Conservation (phyloP, 1,140 invertebrate species). For the Tachypleus tridentatus region DNA sequence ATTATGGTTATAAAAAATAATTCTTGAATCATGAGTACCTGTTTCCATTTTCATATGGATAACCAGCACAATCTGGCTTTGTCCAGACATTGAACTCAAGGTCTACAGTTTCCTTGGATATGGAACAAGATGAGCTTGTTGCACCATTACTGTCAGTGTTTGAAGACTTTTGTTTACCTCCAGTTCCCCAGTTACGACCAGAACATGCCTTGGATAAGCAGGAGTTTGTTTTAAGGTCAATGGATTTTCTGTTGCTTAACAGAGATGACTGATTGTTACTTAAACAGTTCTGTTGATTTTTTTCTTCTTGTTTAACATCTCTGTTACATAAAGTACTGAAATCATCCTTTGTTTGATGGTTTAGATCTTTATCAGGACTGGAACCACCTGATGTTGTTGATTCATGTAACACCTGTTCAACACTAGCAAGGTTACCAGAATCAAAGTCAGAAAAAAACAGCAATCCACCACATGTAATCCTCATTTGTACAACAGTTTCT, state of each 20-base stretch:
- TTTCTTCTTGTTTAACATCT: not conserved
- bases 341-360: not conserved
- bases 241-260: conserved; percentile 3
- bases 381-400: not conserved
- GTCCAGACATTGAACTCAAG: conserved; percentile 82
- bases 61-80: conserved; percentile 71
- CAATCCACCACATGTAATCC: conserved; percentile 39
- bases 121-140: conserved; percentile 7
- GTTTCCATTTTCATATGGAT: conserved; percentile 78
- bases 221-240: conserved; percentile 4
- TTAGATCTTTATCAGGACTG: not conserved
- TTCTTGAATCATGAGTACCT: conserved; percentile 19
- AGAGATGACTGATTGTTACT: conserved; percentile 31
- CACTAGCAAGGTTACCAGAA: conserved; percentile 68
- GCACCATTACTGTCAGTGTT: conserved; percentile 42
- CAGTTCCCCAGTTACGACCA: conserved; percentile 28
- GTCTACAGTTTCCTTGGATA: not conserved
- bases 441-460: conserved; percentile 69
- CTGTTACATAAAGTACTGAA: conserved; percentile 16
- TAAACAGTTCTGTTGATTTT: conserved; percentile 4
- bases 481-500: conserved; percentile 7
- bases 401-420: conserved; percentile 41
- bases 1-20: too few relatives aligned
- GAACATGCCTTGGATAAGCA: conserved; percentile 13
- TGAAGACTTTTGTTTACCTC: conserved; percentile 25